Evolutionary conservation across 2,113 vertebrate species (phyloP), one percentile per base, ranked within the genome.

Genomic region (Silurus asotus): DNA sequence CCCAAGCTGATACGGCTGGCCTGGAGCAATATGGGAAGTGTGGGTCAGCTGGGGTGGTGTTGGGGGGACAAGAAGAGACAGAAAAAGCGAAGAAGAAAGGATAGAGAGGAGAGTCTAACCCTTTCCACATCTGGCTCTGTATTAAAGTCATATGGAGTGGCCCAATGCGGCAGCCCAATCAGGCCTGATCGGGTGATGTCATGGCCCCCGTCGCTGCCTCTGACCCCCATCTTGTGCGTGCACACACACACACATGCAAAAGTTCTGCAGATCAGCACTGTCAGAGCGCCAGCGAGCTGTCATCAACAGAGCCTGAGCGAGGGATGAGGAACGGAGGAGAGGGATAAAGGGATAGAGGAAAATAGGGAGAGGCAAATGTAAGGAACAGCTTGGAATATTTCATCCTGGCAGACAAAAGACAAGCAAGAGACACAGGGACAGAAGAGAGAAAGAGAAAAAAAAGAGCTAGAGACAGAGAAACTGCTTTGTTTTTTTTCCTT

Each of bases 81-180:
- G 62, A 62, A 88, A 81, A 65, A 87, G 65, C 20, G 11, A 20
- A 53, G 48, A 51, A 65, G 79, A 86, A 87, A 48, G 53, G 23
- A 80, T 45, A 51, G 76, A 61, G 14, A 80, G 87, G 78, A 78
- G 86, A 77, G 64, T 28, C 72, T 67, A 81, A 84, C 65, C 59
- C 58, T 69, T 82, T 87, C 58, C 93, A 94, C 94, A 95, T 95
- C 94, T 95, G 94, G 90, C 93, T 91, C 88, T 92, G 89, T 94
- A 95, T 94, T 94, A 92, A 94, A 95, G 92, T 93, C 94, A 95
- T 94, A 94, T 94, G 94, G 92, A 91, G 87, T 87, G 67, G 56
- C 80, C 83, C 59, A 51, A 37, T 78, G 82, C 64, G 82, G 76
- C 86, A 84, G 81, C 86, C 91, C 93, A 95, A 95, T 95, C 94